These are phyloP conservation scores for Podarcis cretensis DNA, from an alignment of 2,113 vertebrate genomes.

Conservation along the genomic window DNA sequence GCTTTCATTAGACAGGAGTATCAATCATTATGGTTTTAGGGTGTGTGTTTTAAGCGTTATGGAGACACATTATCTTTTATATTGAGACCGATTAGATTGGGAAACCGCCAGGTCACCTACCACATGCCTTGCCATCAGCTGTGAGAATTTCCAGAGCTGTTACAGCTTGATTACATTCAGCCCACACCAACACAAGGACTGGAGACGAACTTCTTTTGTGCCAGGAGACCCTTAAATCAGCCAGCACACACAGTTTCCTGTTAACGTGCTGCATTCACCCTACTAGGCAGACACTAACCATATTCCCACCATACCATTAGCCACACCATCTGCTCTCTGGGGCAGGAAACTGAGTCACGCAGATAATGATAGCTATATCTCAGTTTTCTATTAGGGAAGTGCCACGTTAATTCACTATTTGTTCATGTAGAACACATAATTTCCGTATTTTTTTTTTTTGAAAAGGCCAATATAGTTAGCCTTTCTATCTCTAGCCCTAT, in stretches of 20 bases:
- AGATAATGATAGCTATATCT: slow-evolving; percentile 9
- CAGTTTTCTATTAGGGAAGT: not conserved
- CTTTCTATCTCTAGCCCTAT: not conserved
- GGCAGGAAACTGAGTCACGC: slow-evolving; percentile 1
- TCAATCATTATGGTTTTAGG: slow-evolving; percentile 12
- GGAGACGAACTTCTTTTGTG: not conserved
- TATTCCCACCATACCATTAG: not conserved
- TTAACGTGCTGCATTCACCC: not conserved
- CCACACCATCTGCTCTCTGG: slow-evolving; percentile 16
- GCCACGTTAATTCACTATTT: not conserved
- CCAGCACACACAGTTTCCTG: slow-evolving; percentile 7
- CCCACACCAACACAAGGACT: not conserved
- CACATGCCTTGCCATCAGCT: slow-evolving; percentile 8
- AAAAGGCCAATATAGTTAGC: not conserved
- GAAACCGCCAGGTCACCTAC: slow-evolving; percentile 12
- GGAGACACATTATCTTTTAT: slow-evolving; percentile 29
- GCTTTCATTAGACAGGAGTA: slow-evolving; percentile 38
- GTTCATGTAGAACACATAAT: not conserved
- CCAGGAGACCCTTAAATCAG: slow-evolving; percentile 9
- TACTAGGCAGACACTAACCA: slow-evolving; percentile 21
- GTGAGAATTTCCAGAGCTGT: slow-evolving; percentile 47
- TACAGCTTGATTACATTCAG: not conserved
- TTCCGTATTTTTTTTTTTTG: not conserved
- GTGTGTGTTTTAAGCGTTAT: accelerated
- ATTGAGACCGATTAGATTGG: not conserved